Evolutionary conservation across 2,113 vertebrate genomes (phyloP).

Genomic region (Myiozetetes cayanensis): DNA sequence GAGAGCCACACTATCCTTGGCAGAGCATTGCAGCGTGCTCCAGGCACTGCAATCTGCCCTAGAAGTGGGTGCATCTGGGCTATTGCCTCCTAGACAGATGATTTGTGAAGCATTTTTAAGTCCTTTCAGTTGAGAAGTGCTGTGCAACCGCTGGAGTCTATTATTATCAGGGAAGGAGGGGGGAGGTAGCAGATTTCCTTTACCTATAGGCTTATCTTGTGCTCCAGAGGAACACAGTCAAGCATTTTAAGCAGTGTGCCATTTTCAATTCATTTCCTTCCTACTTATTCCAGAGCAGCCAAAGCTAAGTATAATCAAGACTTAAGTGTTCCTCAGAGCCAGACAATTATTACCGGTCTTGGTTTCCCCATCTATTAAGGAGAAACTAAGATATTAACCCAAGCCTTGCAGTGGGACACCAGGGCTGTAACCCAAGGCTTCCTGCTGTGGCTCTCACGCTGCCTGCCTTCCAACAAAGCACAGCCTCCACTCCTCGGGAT

Average conservation of each 20-base stretch:
- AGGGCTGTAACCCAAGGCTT: background rate
- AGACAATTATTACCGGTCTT: conserved; percentile 2
- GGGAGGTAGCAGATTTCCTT: conserved; percentile 19
- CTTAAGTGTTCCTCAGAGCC: conserved; percentile 46
- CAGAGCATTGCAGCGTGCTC: background rate
- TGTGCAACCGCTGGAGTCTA: background rate
- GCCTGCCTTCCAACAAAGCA: background rate
- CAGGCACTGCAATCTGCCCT: background rate
- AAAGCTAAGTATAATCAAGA: conserved; percentile 48
- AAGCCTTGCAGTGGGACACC: background rate
- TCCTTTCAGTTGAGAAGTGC: conserved; percentile 25
- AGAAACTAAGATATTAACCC: background rate
- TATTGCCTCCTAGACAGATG: conserved; percentile 21
- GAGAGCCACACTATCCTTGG: rapidly evolving
- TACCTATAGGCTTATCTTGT: conserved; percentile 52
- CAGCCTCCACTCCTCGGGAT: rapidly evolving
- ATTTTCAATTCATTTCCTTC: conserved; percentile 48
- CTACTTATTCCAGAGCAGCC: conserved; percentile 48
- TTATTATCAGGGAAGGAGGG: conserved; percentile 20
- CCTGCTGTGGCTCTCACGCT: background rate
- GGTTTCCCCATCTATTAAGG: background rate
- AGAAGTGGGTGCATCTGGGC: conserved; percentile 9
- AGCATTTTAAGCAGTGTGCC: conserved; percentile 7
- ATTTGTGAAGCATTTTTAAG: conserved; percentile 35
- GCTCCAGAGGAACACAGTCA: conserved; percentile 25